A percentile compares a stretch with the other conserved stretches of the same genome.
Evolutionary conservation across 30 jellyfish, hydroid and myxozoan species (phyloP).

Genomic region (Aurelia aurita complex sp. Pacific): DNA sequence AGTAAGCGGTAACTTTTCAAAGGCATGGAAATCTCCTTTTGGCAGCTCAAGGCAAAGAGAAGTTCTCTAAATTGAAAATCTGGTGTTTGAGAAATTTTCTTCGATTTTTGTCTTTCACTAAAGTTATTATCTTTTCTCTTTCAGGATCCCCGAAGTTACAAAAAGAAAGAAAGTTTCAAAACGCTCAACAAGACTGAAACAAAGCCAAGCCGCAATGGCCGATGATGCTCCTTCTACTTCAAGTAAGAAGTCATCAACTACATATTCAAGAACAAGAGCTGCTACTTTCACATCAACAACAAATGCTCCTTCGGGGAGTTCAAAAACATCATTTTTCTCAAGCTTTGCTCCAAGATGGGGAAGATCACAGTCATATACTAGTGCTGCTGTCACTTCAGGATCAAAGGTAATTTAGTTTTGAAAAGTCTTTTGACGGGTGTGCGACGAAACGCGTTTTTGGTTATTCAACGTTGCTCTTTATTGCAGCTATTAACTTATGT

Average conservation of each 20-base stretch:
- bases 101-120: neutral
- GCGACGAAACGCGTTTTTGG: too few species aligned
- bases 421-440: too few species aligned
- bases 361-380: constrained; percentile 90
- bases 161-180: constrained; percentile 50
- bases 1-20: neutral
- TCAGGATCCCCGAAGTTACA: constrained; percentile 43
- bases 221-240: constrained; percentile 65
- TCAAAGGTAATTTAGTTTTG: constrained; percentile 19
- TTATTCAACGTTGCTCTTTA: too few species aligned
- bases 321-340: constrained; percentile 83
- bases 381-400: constrained; percentile 68
- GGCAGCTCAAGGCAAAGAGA: too few species aligned
- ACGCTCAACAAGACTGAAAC: constrained; percentile 49
- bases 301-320: constrained; percentile 62
- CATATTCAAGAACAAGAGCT: constrained; percentile 70
- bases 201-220: constrained; percentile 56
- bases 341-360: constrained; percentile 99
- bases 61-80: too few species aligned
- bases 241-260: constrained; percentile 63
- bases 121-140: neutral
- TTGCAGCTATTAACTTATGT: too few species aligned
- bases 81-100: too few species aligned
- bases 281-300: constrained; percentile 89
- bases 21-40: neutral